phyloP scores from a whole-genome alignment of 2,113 vertebrate genomes.

The Emydura subglobosa region DNA sequence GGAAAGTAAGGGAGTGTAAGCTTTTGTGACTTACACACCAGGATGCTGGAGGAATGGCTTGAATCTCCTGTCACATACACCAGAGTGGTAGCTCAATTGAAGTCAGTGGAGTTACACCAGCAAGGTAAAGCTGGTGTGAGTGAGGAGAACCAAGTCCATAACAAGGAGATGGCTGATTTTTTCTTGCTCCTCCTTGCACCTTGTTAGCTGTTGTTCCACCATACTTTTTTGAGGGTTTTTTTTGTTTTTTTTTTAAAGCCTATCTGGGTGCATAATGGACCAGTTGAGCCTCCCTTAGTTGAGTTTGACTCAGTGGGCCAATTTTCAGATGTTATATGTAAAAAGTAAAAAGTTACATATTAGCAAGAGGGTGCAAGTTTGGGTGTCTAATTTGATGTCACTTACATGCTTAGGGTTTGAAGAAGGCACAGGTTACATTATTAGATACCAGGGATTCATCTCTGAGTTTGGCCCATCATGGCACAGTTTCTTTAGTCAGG shows the following conservation, averaged over 20 bases:
- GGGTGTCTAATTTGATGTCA: not conserved
- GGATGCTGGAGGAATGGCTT: not conserved
- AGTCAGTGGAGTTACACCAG: accelerated
- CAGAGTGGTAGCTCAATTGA: accelerated
- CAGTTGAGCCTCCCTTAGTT: not conserved
- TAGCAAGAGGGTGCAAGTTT: not conserved
- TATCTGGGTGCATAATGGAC: not conserved
- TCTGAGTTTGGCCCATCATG: not conserved
- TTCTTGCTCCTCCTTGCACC: accelerated
- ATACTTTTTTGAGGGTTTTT: not conserved
- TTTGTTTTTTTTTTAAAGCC: not conserved
- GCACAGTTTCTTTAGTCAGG: not conserved
- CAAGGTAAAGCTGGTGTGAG: accelerated
- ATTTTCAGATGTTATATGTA: not conserved
- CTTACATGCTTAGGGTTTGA: not conserved
- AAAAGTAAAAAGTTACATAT: not conserved
- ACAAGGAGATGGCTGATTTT: accelerated
- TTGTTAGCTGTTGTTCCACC: not conserved
- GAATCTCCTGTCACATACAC: not conserved
- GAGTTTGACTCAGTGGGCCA: not conserved
- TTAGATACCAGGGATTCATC: not conserved
- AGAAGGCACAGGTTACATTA: not conserved
- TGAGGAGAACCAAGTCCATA: accelerated
- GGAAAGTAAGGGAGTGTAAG: not conserved
- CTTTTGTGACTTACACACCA: not conserved